Conservation (phyloP, 1,140 invertebrate species). For the Meteorus sp. region DNA sequence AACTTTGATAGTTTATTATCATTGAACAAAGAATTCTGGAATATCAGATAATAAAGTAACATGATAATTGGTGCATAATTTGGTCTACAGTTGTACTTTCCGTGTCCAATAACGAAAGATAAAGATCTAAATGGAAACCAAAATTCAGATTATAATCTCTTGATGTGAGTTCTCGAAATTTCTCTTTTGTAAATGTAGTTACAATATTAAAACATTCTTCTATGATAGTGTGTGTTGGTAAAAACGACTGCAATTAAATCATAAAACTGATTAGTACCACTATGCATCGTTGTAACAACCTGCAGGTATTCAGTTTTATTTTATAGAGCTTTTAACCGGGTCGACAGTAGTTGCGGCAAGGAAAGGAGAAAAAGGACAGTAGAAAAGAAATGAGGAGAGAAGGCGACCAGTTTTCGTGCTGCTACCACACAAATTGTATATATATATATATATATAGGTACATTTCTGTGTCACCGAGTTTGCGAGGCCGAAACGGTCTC, state of each 20-base stretch:
- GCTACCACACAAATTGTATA: conserved; percentile 34
- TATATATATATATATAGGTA: conserved; percentile 21
- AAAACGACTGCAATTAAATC: no score
- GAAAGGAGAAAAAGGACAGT: conserved; percentile 3
- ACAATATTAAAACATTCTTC: no score
- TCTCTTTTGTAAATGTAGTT: no score
- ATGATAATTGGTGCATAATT: not conserved
- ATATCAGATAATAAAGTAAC: conserved; percentile 4
- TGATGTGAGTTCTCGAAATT: no score
- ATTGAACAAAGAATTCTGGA: no score
- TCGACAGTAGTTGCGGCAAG: not conserved
- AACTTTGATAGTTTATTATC: no score
- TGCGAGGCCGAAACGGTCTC: conserved; percentile 32
- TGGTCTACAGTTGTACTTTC: not conserved
- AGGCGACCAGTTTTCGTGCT: conserved; percentile 21
- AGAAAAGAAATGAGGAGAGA: conserved; percentile 5
- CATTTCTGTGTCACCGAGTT: conserved; percentile 40
- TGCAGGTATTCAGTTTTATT: no score
- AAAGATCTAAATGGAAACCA: conserved; percentile 24
- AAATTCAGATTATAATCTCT: conserved; percentile 14
- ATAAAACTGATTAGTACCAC: no score
- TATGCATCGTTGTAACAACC: no score
- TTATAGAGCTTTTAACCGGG: not conserved
- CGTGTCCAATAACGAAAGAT: conserved; percentile 9
- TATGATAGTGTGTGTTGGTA: no score